Base-by-base conservation (phyloP, 2,888 invertebrate genomes). In the Druceiella hillmani region DNA sequence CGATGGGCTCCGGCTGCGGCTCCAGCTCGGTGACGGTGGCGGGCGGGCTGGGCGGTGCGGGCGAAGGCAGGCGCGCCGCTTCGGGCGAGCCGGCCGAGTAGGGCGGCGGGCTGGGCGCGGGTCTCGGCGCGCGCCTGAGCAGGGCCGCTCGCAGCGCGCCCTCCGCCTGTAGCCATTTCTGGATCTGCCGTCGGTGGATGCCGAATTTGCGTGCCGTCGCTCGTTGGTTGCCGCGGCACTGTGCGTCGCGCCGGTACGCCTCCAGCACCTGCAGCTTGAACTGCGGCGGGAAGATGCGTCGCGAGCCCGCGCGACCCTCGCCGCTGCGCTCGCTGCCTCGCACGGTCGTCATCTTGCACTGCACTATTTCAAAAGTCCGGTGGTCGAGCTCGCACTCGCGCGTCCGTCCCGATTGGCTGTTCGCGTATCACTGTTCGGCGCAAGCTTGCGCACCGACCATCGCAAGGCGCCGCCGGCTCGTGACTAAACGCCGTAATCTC, bases 151-250 rank as follows among this genome's bases (percentile, higher is more conserved):
- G 76, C 46, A 90, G 66, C 58, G 81, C 82, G 43, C 80, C 78
- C 62, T 89, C 89, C 54, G 84, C 87, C 65, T 90, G 90, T 48
- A 91, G 68, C 90, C 90, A 91, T 74, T 91, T 90, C 65, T 91
- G 90, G 51, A 91, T 90, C 64, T 91, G 90, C 41, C 90, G 77
- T 40, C 90, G 76, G 61, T 91, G 90, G 48, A 91, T 90, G 40
- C 87, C 87, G 63, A 89, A 91, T 64, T 91, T 91, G 55, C 90
- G 78, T 43, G 90, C 90, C 11, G 90, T 91, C 3, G 90, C 90
- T 35, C 90, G 76, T 61, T 90, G 90, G 63, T 90, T 91, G 33
- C 89, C 89, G 55, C 88, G 84, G 64, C 90, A 90, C 60, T 90
- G 90, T 27, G 81, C 77, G 59, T 91, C 90, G 53, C 82, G 79